These are phyloP conservation scores for Sesia apiformis DNA, from an alignment of 2,888 invertebrate species.

Conservation along the genomic window DNA sequence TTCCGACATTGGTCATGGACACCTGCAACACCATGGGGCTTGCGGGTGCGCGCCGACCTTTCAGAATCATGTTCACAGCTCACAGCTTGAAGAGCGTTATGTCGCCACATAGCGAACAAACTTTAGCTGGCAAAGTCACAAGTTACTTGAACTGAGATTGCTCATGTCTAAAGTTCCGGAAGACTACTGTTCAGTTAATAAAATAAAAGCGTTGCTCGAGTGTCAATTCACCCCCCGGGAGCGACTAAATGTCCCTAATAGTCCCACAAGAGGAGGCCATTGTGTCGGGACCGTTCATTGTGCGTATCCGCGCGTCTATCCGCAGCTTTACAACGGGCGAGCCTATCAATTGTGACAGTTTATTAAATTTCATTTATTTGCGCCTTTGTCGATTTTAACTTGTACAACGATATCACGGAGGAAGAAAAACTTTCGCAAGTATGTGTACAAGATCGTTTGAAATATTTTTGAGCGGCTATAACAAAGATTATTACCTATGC, in stretches of 20 bases:
- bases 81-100: no score
- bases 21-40: no score
- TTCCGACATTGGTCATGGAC: no score
- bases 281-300: not conserved
- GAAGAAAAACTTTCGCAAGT: no score
- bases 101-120: no score
- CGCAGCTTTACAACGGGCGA: slow-evolving; percentile 1
- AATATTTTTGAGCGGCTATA: no score
- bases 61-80: no score
- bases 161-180: not conserved
- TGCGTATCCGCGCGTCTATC: not conserved
- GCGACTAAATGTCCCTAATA: slow-evolving; percentile 20
- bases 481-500: no score
- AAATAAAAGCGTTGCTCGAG: not conserved
- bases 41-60: no score
- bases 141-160: no score
- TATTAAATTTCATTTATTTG: slow-evolving; percentile 16
- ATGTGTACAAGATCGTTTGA: no score
- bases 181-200: not conserved
- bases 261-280: slow-evolving; percentile 8
- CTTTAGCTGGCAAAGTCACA: no score
- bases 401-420: not conserved
- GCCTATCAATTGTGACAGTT: slow-evolving; percentile 14
- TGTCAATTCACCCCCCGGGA: slow-evolving; percentile 3
- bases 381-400: not conserved